Conservation (phyloP, 2,113 vertebrate genomes). For the Equus przewalskii region DNA sequence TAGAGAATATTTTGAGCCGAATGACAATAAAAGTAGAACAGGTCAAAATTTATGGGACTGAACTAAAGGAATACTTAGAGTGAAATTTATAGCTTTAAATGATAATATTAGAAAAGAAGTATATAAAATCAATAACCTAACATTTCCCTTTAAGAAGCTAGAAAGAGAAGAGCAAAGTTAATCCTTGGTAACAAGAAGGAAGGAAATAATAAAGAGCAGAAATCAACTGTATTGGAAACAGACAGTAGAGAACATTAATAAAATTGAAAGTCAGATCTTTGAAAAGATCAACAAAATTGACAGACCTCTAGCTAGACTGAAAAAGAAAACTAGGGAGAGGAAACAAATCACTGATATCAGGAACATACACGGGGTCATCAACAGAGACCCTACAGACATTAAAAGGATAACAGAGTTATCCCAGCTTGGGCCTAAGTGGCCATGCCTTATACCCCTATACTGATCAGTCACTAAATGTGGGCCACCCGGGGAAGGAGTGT, state of each 20-base stretch:
- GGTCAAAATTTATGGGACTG: not conserved
- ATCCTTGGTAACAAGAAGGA: not conserved
- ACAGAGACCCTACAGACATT: not conserved
- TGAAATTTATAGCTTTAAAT: conserved; percentile 1
- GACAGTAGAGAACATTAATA: not conserved
- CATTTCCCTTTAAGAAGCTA: not conserved
- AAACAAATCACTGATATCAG: not conserved
- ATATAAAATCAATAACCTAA: not conserved
- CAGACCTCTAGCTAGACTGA: not conserved
- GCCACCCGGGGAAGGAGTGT: not conserved
- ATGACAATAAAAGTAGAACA: not conserved
- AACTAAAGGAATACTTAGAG: not conserved
- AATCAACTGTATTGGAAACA: not conserved
- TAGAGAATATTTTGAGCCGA: not conserved
- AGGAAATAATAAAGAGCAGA: conserved; percentile 35
- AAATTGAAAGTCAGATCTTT: not conserved
- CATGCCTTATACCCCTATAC: not conserved
- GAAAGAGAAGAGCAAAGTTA: not conserved
- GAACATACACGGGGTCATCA: not conserved
- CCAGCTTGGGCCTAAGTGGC: not conserved
- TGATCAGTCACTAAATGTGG: not conserved
- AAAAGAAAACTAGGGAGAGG: not conserved
- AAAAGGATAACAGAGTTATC: not conserved
- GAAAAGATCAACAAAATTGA: not conserved
- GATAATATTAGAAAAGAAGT: conserved; percentile 17